A percentile compares a stretch with the other conserved stretches of the same genome.
Conservation (phyloP, 2,113 vertebrate genomes). For the Nerophis lumbriciformis region DNA sequence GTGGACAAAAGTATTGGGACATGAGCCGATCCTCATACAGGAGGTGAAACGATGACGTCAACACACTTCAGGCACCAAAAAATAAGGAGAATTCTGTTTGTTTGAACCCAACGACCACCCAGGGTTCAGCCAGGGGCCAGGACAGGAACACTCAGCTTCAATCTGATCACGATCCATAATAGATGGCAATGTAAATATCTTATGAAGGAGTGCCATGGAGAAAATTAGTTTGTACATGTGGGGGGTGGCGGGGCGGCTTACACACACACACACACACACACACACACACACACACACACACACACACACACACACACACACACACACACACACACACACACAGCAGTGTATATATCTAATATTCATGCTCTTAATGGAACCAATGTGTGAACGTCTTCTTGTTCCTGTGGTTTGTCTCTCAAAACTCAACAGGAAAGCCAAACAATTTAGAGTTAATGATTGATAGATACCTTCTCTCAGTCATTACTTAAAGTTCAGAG, state of each 20-base stretch:
- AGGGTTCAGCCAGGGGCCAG: constrained; percentile 64
- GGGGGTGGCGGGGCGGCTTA: background rate
- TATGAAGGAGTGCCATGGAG: constrained; percentile 69
- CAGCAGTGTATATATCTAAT: constrained; percentile 49
- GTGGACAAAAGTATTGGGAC: too few relatives aligned
- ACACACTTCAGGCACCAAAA: too few relatives aligned
- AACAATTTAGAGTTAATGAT: background rate
- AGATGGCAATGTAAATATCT: constrained; percentile 71
- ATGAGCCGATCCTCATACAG: too few relatives aligned
- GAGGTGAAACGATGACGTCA: too few relatives aligned
- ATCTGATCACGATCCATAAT: constrained; percentile 76
- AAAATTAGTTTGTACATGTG: constrained; percentile 56
- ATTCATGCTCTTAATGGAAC: constrained; percentile 61
- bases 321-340: constrained; percentile 15
- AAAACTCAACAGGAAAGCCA: background rate
- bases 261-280: background rate
- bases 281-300: constrained; percentile 10
- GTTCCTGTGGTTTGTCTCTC: constrained; percentile 25
- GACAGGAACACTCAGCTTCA: constrained; percentile 73
- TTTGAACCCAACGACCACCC: too few relatives aligned
- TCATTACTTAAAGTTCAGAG: too few relatives aligned
- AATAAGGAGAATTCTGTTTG: too few relatives aligned
- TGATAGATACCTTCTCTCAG: too few relatives aligned
- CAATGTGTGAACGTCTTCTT: constrained; percentile 37
- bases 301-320: background rate